Percentiles rank a stretch among this genome's conserved stretches.
Evolutionary conservation across 2,888 invertebrate species (phyloP).

Genomic region (Lasioglossum villosulum): DNA sequence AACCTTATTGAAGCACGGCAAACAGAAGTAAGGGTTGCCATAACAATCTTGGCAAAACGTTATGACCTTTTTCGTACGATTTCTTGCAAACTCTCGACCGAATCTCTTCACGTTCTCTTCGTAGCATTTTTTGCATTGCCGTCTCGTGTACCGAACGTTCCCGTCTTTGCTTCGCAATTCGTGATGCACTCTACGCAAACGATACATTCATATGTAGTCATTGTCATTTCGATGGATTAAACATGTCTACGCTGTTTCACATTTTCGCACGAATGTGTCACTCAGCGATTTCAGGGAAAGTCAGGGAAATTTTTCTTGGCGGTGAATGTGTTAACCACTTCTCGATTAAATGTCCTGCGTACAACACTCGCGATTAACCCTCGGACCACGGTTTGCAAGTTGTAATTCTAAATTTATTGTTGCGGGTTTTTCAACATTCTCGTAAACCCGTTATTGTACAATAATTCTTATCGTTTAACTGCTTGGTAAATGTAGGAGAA

Average conservation of each 20-base stretch:
- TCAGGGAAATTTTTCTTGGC: not conserved
- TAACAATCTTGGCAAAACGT: constrained; percentile 7
- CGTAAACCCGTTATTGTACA: not conserved
- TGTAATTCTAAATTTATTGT: not conserved
- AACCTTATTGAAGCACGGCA: constrained; percentile 11
- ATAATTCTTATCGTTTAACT: not conserved
- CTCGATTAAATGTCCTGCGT: constrained; percentile 13
- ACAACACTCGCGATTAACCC: not conserved
- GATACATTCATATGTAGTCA: not conserved
- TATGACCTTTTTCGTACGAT: constrained; percentile 20
- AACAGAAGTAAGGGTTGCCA: constrained; percentile 1
- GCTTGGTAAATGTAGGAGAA: not conserved
- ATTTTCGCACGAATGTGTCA: not conserved
- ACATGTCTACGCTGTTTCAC: not conserved
- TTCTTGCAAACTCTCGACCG: constrained; percentile 18
- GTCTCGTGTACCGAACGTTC: constrained; percentile 2
- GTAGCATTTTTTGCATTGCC: constrained; percentile 22
- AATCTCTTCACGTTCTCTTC: constrained; percentile 14
- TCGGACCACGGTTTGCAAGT: not conserved
- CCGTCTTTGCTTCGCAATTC: constrained; percentile 17
- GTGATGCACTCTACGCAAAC: constrained; percentile 15
- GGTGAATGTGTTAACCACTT: constrained; percentile 38
- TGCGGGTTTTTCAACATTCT: not conserved
- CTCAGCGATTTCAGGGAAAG: not conserved
- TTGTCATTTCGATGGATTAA: not conserved